Conservation (phyloP, 2,113 vertebrate species). For the Eulacestoma nigropectus region DNA sequence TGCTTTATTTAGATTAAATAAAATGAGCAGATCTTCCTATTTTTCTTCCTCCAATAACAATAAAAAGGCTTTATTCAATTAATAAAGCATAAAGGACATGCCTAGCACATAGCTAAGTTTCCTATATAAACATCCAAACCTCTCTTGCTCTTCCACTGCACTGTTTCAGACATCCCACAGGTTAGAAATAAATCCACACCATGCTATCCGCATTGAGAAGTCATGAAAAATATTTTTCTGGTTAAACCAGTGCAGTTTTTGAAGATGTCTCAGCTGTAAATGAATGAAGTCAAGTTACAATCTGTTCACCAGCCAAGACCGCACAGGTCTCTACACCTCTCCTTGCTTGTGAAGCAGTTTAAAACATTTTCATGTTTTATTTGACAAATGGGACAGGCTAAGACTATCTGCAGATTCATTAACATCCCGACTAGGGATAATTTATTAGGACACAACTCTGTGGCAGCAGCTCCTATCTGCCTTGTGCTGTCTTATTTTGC, state of each 20-base stretch:
- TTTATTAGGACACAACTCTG: background rate
- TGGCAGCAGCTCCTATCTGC: background rate
- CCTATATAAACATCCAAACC: background rate
- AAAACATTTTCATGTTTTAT: background rate
- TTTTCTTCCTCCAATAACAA: background rate
- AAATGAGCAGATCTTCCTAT: background rate
- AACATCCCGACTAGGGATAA: background rate
- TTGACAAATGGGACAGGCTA: background rate
- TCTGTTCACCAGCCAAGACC: background rate
- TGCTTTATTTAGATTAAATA: background rate
- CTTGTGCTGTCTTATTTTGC: background rate
- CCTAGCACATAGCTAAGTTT: background rate
- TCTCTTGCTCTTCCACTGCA: background rate
- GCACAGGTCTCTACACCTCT: background rate
- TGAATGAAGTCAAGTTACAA: background rate
- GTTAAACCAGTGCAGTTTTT: background rate
- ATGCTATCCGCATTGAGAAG: rapidly evolving
- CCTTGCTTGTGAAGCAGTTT: background rate
- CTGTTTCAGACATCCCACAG: background rate
- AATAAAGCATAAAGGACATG: background rate
- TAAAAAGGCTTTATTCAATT: background rate
- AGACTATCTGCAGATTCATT: background rate
- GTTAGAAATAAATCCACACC: background rate
- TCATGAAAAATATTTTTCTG: background rate
- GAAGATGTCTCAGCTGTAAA: background rate